Base-by-base conservation (phyloP, 2,888 invertebrate genomes). In the Hecatera dysodea region DNA sequence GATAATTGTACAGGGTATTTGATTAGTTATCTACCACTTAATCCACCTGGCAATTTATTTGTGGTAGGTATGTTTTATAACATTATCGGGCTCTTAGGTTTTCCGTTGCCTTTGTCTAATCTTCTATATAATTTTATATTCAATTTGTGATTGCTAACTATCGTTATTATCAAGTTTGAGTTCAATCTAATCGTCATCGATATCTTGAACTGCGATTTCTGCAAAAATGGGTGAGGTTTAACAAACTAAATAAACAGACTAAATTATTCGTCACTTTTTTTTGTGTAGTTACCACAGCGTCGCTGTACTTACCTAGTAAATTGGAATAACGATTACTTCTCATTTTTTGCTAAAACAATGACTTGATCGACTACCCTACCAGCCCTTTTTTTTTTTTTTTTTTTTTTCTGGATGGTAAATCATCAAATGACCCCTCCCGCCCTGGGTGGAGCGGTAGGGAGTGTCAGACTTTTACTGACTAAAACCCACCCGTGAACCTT, bases 11-110 rank as follows among this genome's bases (percentile, higher is more conserved):
- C 72, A 65, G 69, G 73, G 75, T 81, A 79, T 75, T 79, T 72
- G 87, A 86, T 87, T 87, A 78, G 75, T 73, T 87, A 87, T 87
- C 87, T 74, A n/a, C 17, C n/a, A 72, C 69, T 67, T 79, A 81
- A 81, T 82, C 78, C 73, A 52, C 46, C 61, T 24, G 33, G 60
- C 74, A 72, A 73, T 70, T 75, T 50, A 39, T 50, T 36, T 61
- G 55, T 29, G 65, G 33, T 48, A n/a, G 65, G 33, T 48, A n/a
- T 33, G 17, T 57, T 46, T 48, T 39, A 53, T 75, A 65, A 19
- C 42, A 60, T 77, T 77, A 77, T 66, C 78, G 36, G 50, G 24
- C 27, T 57, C 57, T 55, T 52, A 64, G n/a, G 60, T 60, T 29
- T 39, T 39, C 12, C 55, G 59, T 60, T 27, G 27, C 46, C 24